Base-by-base conservation (phyloP, 2,797 vertebrate genomes). In the Tauraco hartlaubi region DNA sequence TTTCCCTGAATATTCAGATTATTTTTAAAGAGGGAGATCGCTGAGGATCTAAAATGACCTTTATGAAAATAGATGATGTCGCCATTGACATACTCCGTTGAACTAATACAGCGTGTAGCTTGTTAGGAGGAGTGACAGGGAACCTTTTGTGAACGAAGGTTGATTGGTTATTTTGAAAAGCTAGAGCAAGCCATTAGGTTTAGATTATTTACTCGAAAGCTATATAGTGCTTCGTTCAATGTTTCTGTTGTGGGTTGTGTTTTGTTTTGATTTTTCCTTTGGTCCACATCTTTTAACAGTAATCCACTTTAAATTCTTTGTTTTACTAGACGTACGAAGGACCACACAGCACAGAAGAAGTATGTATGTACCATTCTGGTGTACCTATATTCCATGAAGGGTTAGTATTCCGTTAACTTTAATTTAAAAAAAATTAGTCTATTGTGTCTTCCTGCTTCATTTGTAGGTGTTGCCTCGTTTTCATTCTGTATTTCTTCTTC, bases 331-430 rank as follows among this genome's bases (percentile, higher is more conserved):
- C 74, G 0, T 89, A 95, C 43, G 66, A 96, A 86, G 99, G 99
- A 90, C 97, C 97, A 82, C 97, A 98, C 43, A 99, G 98, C 93
- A 96, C 98, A 84, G 98, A 98, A 39, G 99, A 99, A 72, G 96
- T 97, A 59, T 99, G 99, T 97, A 91, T 97, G 39, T 99, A 99
- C 98, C 99, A 99, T 96, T 96, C 98, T 93, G 99, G 99, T 94
- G 98, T 98, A 66, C 98, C 98, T 86, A 98, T 99, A 98, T 98
- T 98, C 96, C 98, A 99, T 43, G 98, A 99, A 97, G 98, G 98
- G 98, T 99, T 97, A 98, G 96, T 96, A 95, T 95, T 77, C 58
- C 41, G 22, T 55, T 67, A 86, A 83, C 54, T 92, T 86, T 21
- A 11, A 2, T 9, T 76, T 13, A 41, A 41, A 41, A 39, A 41